phyloP scores from a whole-genome alignment of 2,888 invertebrate species.

The Archaeoteleia sp. region DNA sequence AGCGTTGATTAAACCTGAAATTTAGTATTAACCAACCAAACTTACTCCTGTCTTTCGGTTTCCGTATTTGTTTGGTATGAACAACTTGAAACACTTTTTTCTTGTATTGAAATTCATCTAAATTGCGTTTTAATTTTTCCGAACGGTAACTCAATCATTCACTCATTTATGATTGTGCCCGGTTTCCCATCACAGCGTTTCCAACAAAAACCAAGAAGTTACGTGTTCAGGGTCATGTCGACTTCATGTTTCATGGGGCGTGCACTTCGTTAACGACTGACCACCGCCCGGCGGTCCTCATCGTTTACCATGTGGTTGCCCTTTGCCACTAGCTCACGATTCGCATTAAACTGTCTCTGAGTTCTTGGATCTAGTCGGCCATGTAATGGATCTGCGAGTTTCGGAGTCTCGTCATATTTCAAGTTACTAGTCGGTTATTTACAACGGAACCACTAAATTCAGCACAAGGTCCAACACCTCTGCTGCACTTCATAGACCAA shows the following conservation, averaged over 20 bases:
- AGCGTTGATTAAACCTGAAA: constrained; percentile 26
- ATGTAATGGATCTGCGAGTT: constrained; percentile 11
- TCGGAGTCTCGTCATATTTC: constrained; percentile 7
- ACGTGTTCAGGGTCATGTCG: constrained; percentile 3
- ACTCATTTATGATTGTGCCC: too few relatives aligned
- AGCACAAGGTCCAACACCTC: neutral
- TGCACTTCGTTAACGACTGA: constrained; percentile 25
- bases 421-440: constrained; percentile 4
- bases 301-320: constrained; percentile 21
- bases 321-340: constrained; percentile 16
- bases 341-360: constrained; percentile 15
- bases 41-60: too few relatives aligned
- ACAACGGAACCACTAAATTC: constrained; percentile 1
- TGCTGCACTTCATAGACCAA: neutral
- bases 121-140: too few relatives aligned
- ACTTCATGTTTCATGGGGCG: constrained; percentile 11
- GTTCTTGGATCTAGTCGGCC: constrained; percentile 8
- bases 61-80: too few relatives aligned
- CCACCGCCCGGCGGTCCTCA: constrained; percentile 10
- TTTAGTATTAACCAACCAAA: constrained; percentile 30
- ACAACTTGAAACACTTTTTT: too few relatives aligned
- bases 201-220: too few relatives aligned
- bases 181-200: too few relatives aligned
- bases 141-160: too few relatives aligned
- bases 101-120: too few relatives aligned